Evolutionary conservation across 1,140 invertebrate species (phyloP), one percentile per base, ranked within the genome.

Genomic region (Chelonus insularis): DNA sequence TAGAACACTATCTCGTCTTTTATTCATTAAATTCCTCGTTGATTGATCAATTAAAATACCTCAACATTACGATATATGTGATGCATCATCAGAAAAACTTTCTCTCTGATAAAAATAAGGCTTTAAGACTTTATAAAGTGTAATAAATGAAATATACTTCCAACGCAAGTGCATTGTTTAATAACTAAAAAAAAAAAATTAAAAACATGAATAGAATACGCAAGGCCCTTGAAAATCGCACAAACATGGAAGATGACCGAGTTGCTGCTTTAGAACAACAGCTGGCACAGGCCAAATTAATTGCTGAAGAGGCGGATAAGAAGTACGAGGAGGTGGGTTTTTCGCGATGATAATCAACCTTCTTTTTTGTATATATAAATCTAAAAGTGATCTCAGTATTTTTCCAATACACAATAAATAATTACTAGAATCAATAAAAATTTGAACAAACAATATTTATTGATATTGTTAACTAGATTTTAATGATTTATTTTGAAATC

Each of bases 171-270:
- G 16, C 51, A 61, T 61, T 61, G 16, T 14, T 21, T 12, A 23
- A 0, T 21, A 47, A 55, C n/a, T 36, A 61, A 55, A 52, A 32
- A 16, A 32, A 11, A 6, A 48, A 7, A 20, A 48, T 41, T 41
- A 68, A 68, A 59, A 65, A 71, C 64, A 76, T 77, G 74, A 73
- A 81, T 87, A 97, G 95, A 91, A 96, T 96, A 91, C 91, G 96
- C 84, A 98, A 98, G 90, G 94, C 95, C 70, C 87, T 98, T 84
- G 96, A 98, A 88, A 97, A 97, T 82, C 90, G 95, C 83, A 96
- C 94, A 79, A 97, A 97, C 83, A 96, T 97, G 93, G 96, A 98
- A 85, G 96, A 98, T 79, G 96, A 98, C 83, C 88, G 95, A 80
- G 94, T 98, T 77, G 89, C 91, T 73, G 89, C 94, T 68, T 85